These are phyloP conservation scores for Brachionus manjavacas DNA, from an alignment of 1,140 invertebrate species.

Conservation along the genomic window DNA sequence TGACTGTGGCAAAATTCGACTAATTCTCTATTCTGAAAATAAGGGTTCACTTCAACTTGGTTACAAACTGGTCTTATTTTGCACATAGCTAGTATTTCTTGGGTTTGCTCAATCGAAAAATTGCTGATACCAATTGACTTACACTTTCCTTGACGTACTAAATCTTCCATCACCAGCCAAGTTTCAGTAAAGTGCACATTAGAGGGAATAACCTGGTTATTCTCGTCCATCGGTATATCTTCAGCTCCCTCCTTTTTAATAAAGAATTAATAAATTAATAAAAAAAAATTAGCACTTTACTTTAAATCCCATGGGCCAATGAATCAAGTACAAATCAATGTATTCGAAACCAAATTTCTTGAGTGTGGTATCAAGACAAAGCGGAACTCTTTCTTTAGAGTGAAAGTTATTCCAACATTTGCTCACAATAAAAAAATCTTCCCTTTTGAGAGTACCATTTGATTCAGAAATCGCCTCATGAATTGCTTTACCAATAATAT, in stretches of 20 bases:
- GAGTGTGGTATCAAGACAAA: constrained; percentile 51
- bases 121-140: constrained; percentile 56
- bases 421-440: background rate
- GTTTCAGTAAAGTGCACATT: constrained; percentile 14
- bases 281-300: background rate
- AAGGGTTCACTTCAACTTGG: constrained; percentile 59
- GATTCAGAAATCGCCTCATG: constrained; percentile 1
- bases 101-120: constrained; percentile 52
- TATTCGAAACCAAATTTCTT: constrained; percentile 52
- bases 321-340: constrained; percentile 51
- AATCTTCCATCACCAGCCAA: constrained; percentile 29
- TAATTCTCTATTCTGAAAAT: constrained; percentile 53
- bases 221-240: constrained; percentile 56
- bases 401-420: constrained; percentile 41
- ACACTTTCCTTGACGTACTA: constrained; percentile 38
- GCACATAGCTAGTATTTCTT: constrained; percentile 50
- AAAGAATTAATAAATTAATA: background rate
- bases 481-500: constrained; percentile 23
- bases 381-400: background rate
- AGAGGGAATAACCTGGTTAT: constrained; percentile 47
- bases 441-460: background rate
- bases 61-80: constrained; percentile 55
- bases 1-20: constrained; percentile 51
- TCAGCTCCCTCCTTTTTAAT: constrained; percentile 44
- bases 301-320: constrained; percentile 52